Conservation (phyloP, 2,113 vertebrate genomes). For the Seriola dumerili region DNA sequence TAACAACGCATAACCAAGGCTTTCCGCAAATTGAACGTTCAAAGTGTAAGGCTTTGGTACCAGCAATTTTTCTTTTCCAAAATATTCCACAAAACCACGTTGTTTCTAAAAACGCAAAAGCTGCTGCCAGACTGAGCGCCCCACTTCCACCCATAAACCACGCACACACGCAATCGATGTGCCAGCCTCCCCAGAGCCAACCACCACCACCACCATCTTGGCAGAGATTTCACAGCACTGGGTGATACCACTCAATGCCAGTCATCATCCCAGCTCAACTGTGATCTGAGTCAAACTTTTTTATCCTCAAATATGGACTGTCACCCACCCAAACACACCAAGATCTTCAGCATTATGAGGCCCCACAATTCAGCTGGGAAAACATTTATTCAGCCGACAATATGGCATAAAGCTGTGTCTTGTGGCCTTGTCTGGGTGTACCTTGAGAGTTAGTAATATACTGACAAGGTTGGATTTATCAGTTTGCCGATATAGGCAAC, state of each 20-base stretch:
- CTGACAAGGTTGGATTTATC: too few relatives aligned
- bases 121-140: not conserved
- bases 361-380: not conserved
- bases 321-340: not conserved
- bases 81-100: too few relatives aligned
- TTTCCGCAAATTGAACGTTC: not conserved
- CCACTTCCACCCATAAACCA: conserved; percentile 28
- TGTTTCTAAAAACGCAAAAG: too few relatives aligned
- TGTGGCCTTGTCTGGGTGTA: not conserved
- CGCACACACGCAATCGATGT: conserved; percentile 26
- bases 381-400: not conserved
- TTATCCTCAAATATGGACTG: not conserved
- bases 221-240: conserved; percentile 21
- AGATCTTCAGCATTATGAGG: not conserved
- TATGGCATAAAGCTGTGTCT: not conserved
- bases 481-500: not conserved
- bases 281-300: conserved; percentile 2
- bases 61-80: too few relatives aligned
- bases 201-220: conserved; percentile 16
- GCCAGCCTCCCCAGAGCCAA: conserved; percentile 35
- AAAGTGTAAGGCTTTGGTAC: not conserved
- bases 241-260: conserved; percentile 16
- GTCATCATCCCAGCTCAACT: not conserved
- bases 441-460: not conserved
- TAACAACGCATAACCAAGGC: not conserved